phyloP scores from a whole-genome alignment of 2,113 vertebrate species.

The Eleginops maclovinus region DNA sequence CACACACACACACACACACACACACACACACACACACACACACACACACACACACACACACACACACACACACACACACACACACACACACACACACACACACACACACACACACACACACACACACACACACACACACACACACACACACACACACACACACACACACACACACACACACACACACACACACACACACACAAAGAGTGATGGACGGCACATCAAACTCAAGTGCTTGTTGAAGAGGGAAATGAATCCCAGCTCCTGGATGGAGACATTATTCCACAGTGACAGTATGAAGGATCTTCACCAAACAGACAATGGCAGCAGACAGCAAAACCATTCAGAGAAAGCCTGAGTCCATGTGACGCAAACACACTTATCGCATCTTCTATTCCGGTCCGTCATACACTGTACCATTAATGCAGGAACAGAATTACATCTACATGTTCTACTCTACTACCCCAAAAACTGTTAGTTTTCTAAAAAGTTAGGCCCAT shows the following conservation, averaged over 20 bases:
- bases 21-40: slow-evolving; percentile 37
- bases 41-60: slow-evolving; percentile 37
- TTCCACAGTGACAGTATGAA: slow-evolving; percentile 52
- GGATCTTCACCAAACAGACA: slow-evolving; percentile 39
- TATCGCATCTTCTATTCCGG: background rate
- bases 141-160: slow-evolving; percentile 33
- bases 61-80: slow-evolving; percentile 37
- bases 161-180: slow-evolving; percentile 36
- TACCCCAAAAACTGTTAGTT: slow-evolving; percentile 5
- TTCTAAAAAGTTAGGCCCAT: slow-evolving; percentile 23
- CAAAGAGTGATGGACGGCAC: slow-evolving; percentile 57
- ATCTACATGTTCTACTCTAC: slow-evolving; percentile 2
- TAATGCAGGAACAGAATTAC: background rate
- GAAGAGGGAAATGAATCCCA: slow-evolving; percentile 59
- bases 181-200: slow-evolving; percentile 40
- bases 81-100: slow-evolving; percentile 35
- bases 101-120: slow-evolving; percentile 35
- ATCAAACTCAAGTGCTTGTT: slow-evolving; percentile 73
- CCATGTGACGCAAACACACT: slow-evolving; percentile 48
- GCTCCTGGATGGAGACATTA: slow-evolving; percentile 59
- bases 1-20: slow-evolving; percentile 37
- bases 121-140: slow-evolving; percentile 36
- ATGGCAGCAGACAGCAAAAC: slow-evolving; percentile 45
- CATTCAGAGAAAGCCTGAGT: slow-evolving; percentile 24
- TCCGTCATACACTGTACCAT: background rate